Conservation (phyloP, 2,113 vertebrate genomes). For the Aegotheles bennettii region DNA sequence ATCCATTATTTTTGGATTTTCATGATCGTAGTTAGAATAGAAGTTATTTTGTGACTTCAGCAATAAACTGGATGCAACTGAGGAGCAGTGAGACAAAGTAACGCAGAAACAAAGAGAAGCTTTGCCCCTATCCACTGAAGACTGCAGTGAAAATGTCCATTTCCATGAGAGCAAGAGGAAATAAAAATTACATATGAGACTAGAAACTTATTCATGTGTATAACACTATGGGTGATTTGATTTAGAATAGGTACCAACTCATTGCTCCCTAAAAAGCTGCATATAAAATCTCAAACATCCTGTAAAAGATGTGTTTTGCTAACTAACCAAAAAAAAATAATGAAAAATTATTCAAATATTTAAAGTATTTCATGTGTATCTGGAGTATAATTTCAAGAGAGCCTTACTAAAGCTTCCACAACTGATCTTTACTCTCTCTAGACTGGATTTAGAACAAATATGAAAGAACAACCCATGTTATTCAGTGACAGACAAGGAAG, state of each 20-base stretch:
- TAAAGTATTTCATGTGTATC: neutral
- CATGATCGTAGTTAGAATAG: neutral
- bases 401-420: neutral
- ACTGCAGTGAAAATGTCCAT: neutral
- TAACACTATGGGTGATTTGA: neutral
- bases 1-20: neutral
- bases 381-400: neutral
- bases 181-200: neutral
- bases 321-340: neutral
- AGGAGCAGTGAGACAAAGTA: neutral
- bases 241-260: neutral
- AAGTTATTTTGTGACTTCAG: neutral
- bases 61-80: neutral
- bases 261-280: neutral
- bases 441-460: conserved; percentile 1
- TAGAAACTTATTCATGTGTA: neutral
- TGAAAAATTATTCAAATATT: neutral
- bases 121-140: neutral
- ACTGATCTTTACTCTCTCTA: neutral
- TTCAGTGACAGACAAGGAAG: conserved; percentile 40
- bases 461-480: conserved; percentile 10
- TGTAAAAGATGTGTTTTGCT: neutral
- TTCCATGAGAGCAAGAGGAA: neutral
- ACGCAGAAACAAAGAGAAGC: neutral
- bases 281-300: neutral